Evolutionary conservation across 2,113 vertebrate species (phyloP), one percentile per base, ranked within the genome.

Genomic region (Halcyon malimbica): DNA sequence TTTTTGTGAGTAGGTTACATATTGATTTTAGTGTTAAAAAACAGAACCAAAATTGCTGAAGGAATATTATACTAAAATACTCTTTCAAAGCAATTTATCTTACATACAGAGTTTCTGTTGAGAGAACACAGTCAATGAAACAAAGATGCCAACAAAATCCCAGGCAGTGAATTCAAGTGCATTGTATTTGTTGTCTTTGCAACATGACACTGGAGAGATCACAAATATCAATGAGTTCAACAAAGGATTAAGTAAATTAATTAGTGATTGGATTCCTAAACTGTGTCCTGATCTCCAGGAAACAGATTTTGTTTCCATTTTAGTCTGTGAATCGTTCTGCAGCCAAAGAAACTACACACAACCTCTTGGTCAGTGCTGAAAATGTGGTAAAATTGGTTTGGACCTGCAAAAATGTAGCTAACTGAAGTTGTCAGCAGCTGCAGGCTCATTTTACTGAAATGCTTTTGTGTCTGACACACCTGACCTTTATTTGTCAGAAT

Each of bases 401-500:
- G n/a, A 41, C 17, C n/a, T 50, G 31, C 19, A 64, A 57, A 90
- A 79, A 79, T 15, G 24, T 29, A 90, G 62, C 54, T 28, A 80
- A 42, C 31, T 57, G 65, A 83, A 88, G 53, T 35, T 76, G 35
- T 46, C 59, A 67, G 71, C 24, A 76, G 25, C 21, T 68, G 26
- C 64, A 84, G 62, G 35, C 69, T 21, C 18, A 74, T 67, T 86
- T 91, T 63, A 48, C 59, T 64, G 37, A 50, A 50, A 62, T 70
- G 11, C 17, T 92, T 97, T 93, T 62, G 41, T 67, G 33, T 57
- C 78, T 92, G 73, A 82, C 44, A 60, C 29, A 35, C 4, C 25
- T 89, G 79, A 94, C 68, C 68, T 81, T 89, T 71, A 26, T 89
- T 93, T 91, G 50, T 88, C 53, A 84, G 63, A 88, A 76, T 83